Conservation (phyloP, 2,888 invertebrate species). For the Drosophila gaucha region DNA sequence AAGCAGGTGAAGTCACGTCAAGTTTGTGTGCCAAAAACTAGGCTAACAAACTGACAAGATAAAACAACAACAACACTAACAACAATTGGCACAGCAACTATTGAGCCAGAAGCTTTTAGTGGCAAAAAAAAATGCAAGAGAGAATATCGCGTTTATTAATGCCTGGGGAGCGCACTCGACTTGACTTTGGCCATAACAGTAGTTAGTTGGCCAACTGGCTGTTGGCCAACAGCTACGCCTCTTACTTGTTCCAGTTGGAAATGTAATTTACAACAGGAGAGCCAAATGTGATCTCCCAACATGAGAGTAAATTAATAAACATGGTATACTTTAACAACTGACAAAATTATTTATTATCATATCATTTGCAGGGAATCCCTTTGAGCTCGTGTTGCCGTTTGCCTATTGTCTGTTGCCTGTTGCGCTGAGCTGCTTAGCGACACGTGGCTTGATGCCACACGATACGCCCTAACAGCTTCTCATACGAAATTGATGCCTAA, state of each 20-base stretch:
- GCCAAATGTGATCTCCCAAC: slow-evolving; percentile 33
- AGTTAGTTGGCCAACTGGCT: slow-evolving; percentile 21
- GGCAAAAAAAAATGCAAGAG: slow-evolving; percentile 29
- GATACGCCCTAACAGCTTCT: neutral
- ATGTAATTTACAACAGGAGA: slow-evolving; percentile 18
- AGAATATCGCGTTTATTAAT: slow-evolving; percentile 55
- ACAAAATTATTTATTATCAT: slow-evolving; percentile 31
- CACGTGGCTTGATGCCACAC: slow-evolving; percentile 53
- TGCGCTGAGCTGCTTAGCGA: slow-evolving; percentile 51
- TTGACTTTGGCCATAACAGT: slow-evolving; percentile 52
- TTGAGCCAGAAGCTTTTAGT: slow-evolving; percentile 40
- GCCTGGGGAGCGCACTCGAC: slow-evolving; percentile 61
- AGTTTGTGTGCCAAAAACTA: neutral
- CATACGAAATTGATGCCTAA: slow-evolving; percentile 1
- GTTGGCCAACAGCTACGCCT: slow-evolving; percentile 25
- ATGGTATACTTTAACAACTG: slow-evolving; percentile 3
- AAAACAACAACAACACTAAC: slow-evolving; percentile 1
- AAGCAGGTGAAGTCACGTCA: neutral
- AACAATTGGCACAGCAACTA: slow-evolving; percentile 46
- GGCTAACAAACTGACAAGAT: slow-evolving; percentile 18
- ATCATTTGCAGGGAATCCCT: slow-evolving; percentile 21
- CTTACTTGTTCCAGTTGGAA: slow-evolving; percentile 15
- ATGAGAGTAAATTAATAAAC: slow-evolving; percentile 48
- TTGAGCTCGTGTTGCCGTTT: neutral
- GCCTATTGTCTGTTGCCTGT: neutral